Evolutionary conservation across 2,888 invertebrate species (phyloP).

Genomic region (Orthonevra nobilis): DNA sequence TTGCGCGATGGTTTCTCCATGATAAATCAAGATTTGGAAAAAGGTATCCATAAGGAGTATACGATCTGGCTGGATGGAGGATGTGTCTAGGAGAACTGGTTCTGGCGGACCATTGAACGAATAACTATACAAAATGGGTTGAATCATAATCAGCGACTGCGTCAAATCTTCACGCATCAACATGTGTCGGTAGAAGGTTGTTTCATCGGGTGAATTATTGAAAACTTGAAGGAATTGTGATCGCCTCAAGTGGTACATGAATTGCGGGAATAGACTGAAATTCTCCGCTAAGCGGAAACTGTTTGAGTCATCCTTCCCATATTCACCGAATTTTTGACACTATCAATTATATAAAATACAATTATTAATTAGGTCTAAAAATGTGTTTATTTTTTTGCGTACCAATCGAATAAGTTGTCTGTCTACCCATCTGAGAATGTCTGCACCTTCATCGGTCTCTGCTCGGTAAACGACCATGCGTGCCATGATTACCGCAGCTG

Average conservation of each 20-base stretch:
- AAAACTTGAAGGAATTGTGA: conserved; percentile 99
- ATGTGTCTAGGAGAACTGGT: conserved; percentile 97
- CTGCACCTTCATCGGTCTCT: conserved; percentile 96
- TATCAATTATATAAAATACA: conserved; percentile 80
- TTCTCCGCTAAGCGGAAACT: conserved; percentile 97
- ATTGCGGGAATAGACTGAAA: conserved; percentile 99
- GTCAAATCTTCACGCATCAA: conserved; percentile 98
- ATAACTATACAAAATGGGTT: conserved; percentile 99
- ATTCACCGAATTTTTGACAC: conserved; percentile 99
- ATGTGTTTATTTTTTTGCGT: too few relatives aligned
- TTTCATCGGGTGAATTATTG: conserved; percentile 99
- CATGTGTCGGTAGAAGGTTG: conserved; percentile 99
- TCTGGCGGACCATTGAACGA: conserved; percentile 98
- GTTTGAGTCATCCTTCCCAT: conserved; percentile 97
- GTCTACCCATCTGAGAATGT: conserved; percentile 99
- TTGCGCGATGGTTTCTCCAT: conserved; percentile 98
- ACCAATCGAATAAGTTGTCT: conserved; percentile 98
- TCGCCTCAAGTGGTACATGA: conserved; percentile 99
- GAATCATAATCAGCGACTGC: conserved; percentile 99
- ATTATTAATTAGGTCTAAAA: too few relatives aligned
- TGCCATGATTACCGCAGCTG: conserved; percentile 98
- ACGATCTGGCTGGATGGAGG: conserved; percentile 97
- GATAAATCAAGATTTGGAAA: conserved; percentile 99
- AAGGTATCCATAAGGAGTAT: conserved; percentile 99
- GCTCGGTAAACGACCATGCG: conserved; percentile 97